Conservation (phyloP, 1,140 invertebrate species). For the Lepidurus arcticus region DNA sequence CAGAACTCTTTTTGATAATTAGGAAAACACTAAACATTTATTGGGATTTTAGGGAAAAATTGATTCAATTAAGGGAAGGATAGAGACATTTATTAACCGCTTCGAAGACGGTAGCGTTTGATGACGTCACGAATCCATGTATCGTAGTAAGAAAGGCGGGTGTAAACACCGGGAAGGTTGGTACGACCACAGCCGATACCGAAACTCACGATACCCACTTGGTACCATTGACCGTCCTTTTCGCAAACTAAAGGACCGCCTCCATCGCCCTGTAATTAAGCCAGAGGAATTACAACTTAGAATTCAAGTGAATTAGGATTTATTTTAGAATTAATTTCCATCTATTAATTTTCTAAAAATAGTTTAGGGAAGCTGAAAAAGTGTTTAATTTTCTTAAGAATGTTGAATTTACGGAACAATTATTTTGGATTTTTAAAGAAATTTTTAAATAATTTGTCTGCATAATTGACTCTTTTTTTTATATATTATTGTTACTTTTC, state of each 20-base stretch:
- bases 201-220: slow-evolving; percentile 59
- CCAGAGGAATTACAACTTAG: slow-evolving; percentile 2
- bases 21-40: background rate
- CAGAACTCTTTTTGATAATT: no score
- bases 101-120: slow-evolving; percentile 25
- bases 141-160: slow-evolving; percentile 48
- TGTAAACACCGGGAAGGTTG: slow-evolving; percentile 58
- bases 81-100: slow-evolving; percentile 24
- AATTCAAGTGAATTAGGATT: slow-evolving; percentile 3
- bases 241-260: slow-evolving; percentile 61
- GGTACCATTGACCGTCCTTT: slow-evolving; percentile 48
- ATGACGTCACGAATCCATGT: slow-evolving; percentile 43
- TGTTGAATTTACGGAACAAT: background rate
- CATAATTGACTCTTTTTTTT: background rate
- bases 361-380: background rate
- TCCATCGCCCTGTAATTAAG: slow-evolving; percentile 56
- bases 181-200: slow-evolving; percentile 56
- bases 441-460: background rate
- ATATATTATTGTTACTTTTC: background rate
- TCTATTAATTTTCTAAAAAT: background rate
- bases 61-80: background rate
- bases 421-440: background rate
- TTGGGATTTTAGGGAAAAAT: background rate
- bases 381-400: background rate
- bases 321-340: slow-evolving; percentile 20